Evolutionary conservation across 2,888 invertebrate species (phyloP).

Genomic region (Xanthorhoe designata): DNA sequence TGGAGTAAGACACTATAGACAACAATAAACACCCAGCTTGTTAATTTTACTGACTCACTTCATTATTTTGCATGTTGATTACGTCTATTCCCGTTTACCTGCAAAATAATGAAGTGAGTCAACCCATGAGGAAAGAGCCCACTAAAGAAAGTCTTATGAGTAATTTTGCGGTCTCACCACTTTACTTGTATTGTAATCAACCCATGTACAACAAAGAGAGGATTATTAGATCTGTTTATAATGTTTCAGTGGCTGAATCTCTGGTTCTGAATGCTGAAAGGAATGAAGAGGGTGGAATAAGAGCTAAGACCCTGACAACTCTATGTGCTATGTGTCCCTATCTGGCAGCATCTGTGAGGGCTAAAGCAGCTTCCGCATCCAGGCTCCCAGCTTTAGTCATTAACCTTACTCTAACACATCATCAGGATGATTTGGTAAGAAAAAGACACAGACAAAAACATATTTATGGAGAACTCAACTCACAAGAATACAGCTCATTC

Average conservation of each 20-base stretch:
- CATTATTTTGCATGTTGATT: too few species aligned
- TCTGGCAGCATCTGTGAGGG: constrained; percentile 93
- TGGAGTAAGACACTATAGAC: too few species aligned
- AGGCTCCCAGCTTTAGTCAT: constrained; percentile 96
- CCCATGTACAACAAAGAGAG: background rate
- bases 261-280: constrained; percentile 94
- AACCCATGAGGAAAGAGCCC: too few species aligned
- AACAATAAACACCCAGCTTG: too few species aligned
- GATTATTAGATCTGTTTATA: background rate
- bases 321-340: constrained; percentile 96
- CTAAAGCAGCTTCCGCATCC: constrained; percentile 95
- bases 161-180: too few species aligned
- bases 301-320: constrained; percentile 92
- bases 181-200: too few species aligned
- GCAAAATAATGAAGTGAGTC: too few species aligned
- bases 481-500: background rate
- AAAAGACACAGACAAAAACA: background rate
- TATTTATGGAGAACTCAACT: too few species aligned
- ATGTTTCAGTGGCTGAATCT: constrained; percentile 90
- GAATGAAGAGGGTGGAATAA: constrained; percentile 94
- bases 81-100: too few species aligned
- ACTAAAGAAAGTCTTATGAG: too few species aligned
- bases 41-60: too few species aligned
- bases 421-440: constrained; percentile 86
- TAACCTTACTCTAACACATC: constrained; percentile 90